phyloP scores from a whole-genome alignment of 2,888 invertebrate genomes.

The Conistra vaccinii region DNA sequence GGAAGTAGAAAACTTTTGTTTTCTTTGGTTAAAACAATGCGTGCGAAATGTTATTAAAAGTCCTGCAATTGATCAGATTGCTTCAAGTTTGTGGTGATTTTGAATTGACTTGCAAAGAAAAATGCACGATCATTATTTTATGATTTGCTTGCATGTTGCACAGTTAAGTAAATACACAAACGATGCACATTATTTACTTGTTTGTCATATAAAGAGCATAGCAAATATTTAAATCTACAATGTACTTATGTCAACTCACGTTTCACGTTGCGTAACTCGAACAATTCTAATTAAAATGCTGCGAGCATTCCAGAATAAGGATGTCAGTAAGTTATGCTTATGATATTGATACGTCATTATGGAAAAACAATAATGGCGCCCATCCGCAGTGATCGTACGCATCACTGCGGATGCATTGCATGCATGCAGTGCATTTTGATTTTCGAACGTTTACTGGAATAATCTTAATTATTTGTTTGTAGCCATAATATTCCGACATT shows the following conservation, averaged over 20 bases:
- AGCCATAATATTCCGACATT: background rate
- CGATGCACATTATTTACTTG: constrained; percentile 27
- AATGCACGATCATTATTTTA: background rate
- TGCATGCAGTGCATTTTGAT: constrained; percentile 62
- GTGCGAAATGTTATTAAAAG: background rate
- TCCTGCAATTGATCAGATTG: background rate
- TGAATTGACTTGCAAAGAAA: background rate
- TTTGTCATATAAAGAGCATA: constrained; percentile 31
- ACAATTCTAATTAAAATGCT: constrained; percentile 63
- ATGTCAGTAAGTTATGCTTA: constrained; percentile 63
- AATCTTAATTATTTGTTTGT: constrained; percentile 18
- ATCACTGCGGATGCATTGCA: too few relatives aligned
- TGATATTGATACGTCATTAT: constrained; percentile 59
- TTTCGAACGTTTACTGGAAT: constrained; percentile 21
- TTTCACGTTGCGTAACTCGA: constrained; percentile 53
- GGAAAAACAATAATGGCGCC: constrained; percentile 56
- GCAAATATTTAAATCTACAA: constrained; percentile 48
- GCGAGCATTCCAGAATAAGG: constrained; percentile 59
- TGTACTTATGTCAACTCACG: constrained; percentile 35
- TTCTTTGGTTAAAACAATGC: background rate
- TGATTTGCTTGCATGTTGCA: constrained; percentile 1
- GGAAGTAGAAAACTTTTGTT: background rate
- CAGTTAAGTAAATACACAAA: constrained; percentile 11
- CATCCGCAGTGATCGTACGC: constrained; percentile 39
- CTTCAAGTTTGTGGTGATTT: background rate